A percentile compares a stretch with the other conserved stretches of the same genome.
Conservation (phyloP, 2,888 invertebrate genomes). For the Coecobrya sp. region DNA sequence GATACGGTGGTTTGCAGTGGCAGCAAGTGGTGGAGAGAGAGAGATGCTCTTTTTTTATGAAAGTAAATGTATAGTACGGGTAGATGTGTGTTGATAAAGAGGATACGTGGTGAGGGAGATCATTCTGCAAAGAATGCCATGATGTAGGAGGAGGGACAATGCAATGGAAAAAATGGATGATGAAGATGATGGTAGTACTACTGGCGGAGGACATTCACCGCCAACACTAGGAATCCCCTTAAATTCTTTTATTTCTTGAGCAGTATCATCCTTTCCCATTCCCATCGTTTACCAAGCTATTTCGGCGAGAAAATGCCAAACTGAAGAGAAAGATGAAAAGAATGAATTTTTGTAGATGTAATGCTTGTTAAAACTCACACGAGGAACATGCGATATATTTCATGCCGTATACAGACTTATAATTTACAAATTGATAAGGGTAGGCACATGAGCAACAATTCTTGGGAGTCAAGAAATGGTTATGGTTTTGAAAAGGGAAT, state of each 20-base stretch:
- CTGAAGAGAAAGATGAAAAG: neutral
- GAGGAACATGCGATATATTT: neutral
- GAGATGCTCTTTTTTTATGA: conserved; percentile 13
- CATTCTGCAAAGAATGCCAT: conserved; percentile 37
- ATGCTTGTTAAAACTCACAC: neutral
- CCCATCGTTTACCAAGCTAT: conserved; percentile 37
- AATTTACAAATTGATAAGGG: neutral
- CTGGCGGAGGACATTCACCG: conserved; percentile 53
- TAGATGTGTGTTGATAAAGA: neutral
- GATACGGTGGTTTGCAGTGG: neutral
- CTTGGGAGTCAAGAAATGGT: neutral
- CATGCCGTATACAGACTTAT: neutral
- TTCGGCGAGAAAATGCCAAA: neutral
- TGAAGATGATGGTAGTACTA: conserved; percentile 3
- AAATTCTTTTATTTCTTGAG: conserved; percentile 20
- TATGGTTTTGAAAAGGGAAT: neutral
- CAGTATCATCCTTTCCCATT: conserved; percentile 37
- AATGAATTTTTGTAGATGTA: neutral
- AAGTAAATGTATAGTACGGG: neutral
- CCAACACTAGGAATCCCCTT: conserved; percentile 47
- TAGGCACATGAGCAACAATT: neutral
- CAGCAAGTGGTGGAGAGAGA: neutral
- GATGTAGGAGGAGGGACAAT: conserved; percentile 51
- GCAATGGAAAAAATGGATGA: conserved; percentile 51
- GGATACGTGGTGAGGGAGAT: conserved; percentile 30